Conservation (phyloP, 2,797 vertebrate species). For the Dendrocincla fuliginosa region DNA sequence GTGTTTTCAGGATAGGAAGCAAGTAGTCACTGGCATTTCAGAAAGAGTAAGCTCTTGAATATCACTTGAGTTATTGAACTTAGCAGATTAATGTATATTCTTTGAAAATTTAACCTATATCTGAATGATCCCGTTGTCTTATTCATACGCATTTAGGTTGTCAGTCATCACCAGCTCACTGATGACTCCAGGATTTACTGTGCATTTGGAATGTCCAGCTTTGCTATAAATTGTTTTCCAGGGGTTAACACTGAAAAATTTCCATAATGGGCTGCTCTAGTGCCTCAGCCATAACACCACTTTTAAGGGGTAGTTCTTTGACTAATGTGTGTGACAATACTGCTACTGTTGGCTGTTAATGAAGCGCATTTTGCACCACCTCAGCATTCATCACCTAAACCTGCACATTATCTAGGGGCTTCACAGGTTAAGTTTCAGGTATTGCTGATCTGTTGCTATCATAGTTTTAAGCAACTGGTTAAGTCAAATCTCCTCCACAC, state of each 20-base stretch:
- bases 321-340: rapidly evolving
- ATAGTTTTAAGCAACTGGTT: neutral
- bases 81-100: neutral
- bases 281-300: neutral
- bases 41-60: neutral
- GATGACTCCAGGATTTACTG: neutral
- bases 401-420: neutral
- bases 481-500: neutral
- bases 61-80: neutral
- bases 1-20: neutral
- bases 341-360: neutral
- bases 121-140: neutral
- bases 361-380: neutral
- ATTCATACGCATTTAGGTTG: neutral
- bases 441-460: neutral
- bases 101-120: neutral
- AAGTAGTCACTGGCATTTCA: neutral
- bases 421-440: neutral
- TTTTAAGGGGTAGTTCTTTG: neutral
- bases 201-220: neutral
- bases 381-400: neutral
- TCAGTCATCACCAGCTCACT: neutral
- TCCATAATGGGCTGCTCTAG: neutral
- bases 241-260: neutral
- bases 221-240: neutral